Conservation (phyloP, 2,888 invertebrate species). For the Seira sanloemensis region DNA sequence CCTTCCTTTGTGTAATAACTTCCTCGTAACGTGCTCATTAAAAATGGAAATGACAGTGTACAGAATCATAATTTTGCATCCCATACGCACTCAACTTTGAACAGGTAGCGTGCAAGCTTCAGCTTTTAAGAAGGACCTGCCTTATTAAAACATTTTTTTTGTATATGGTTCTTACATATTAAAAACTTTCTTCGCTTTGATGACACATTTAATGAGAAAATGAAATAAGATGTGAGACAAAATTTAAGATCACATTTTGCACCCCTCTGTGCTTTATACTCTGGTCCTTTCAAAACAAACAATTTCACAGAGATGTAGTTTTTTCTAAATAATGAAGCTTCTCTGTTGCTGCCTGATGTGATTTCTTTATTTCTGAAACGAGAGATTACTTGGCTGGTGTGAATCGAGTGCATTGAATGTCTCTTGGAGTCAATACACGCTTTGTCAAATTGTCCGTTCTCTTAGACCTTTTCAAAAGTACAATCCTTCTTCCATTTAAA, state of each 20-base stretch:
- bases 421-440: no score
- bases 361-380: background rate
- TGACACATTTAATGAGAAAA: conserved; percentile 53
- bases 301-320: background rate
- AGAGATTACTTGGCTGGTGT: no score
- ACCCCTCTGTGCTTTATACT: background rate
- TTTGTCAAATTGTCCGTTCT: no score
- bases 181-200: conserved; percentile 54
- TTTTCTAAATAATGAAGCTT: background rate
- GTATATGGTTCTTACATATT: background rate
- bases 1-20: conserved; percentile 48
- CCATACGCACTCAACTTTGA: background rate
- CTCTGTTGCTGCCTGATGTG: background rate
- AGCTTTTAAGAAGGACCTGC: background rate
- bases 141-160: conserved; percentile 10
- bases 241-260: conserved; percentile 25
- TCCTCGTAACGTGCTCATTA: conserved; percentile 56
- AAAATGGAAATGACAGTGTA: conserved; percentile 43
- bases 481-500: no score
- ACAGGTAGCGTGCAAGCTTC: background rate
- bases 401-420: no score
- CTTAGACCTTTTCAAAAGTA: no score
- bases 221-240: conserved; percentile 39
- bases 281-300: background rate
- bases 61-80: conserved; percentile 19